Base-by-base conservation (phyloP, 2,113 vertebrate species). In the Galeopterus variegatus region DNA sequence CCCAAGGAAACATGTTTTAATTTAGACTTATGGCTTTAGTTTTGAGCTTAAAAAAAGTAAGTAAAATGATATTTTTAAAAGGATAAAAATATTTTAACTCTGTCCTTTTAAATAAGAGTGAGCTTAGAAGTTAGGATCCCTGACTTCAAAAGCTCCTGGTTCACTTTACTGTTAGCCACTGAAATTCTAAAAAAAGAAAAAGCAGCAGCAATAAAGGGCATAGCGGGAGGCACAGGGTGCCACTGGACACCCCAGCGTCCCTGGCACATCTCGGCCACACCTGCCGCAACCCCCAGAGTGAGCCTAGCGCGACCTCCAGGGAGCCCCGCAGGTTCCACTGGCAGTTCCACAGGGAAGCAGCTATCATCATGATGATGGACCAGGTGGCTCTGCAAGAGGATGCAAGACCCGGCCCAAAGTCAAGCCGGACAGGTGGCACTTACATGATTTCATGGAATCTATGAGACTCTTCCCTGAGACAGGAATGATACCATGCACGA, bases 31-130 rank as follows among this genome's bases (percentile, higher is more conserved):
- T 4, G 56, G 90, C 89, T 94, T 97, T 89, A 85, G 64, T 83
- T 90, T 88, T 58, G 64, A 98, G 92, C 86, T 97, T 96, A 62
- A 69, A 95, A 90, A 84, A 77, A 69, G n/a, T 69, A 92, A 98
- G 28, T 41, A 97, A 93, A 72, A 62, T 2, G 45, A 31, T 31
- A 93, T 75, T 81, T 93, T 96, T 64, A 95, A 92, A 92, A 90
- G 65, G 60, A 62, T 97, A 80, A 92, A 96, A 97, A 86, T 93
- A 95, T 80, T 95, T 98, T 50, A 45, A 94, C 93, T 90, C 91
- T 64, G 93, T 93, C 89, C 91, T 92, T 97, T 92, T 93, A 90
- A 87, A 76, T 67, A 87, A 94, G 1, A 19, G 56, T 84, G 82
- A 91, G 70, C 19, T 85, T 80, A 94, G 90, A 94, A 94, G 88